A percentile compares a stretch with the other conserved stretches of the same genome.
phyloP scores from a whole-genome alignment of 2,113 vertebrate species.

The Hippocampus barbouri region DNA sequence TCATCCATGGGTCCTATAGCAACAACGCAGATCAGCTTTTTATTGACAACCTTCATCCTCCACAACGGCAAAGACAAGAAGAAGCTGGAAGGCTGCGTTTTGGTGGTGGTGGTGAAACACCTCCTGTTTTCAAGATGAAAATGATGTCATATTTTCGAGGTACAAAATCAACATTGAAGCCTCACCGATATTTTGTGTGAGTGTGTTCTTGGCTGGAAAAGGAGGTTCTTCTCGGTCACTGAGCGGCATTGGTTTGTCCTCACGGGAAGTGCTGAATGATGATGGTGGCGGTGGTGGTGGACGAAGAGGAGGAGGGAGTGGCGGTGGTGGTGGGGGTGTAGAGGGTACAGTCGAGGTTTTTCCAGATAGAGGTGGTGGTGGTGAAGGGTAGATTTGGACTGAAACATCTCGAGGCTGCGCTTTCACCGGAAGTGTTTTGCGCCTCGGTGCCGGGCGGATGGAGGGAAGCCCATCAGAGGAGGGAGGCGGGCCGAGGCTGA shows the following conservation, averaged over 20 bases:
- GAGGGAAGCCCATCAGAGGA: slow-evolving; percentile 11
- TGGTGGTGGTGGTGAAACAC: slow-evolving; percentile 24
- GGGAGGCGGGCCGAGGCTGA: slow-evolving; percentile 36
- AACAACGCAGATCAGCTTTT: slow-evolving; percentile 1
- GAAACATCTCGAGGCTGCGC: slow-evolving; percentile 59
- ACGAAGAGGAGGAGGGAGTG: slow-evolving; percentile 14
- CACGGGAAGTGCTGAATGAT: background rate
- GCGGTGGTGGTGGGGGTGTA: background rate
- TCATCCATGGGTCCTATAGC: slow-evolving; percentile 87
- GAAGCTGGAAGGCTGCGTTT: background rate
- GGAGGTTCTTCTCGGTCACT: slow-evolving; percentile 44
- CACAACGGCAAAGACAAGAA: slow-evolving; percentile 9
- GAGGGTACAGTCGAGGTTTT: background rate
- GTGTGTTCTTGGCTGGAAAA: slow-evolving; percentile 57
- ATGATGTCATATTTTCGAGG: too few species aligned
- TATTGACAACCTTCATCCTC: slow-evolving; percentile 12
- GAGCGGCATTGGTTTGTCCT: slow-evolving; percentile 64
- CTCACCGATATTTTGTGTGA: slow-evolving; percentile 81
- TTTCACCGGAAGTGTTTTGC: slow-evolving; percentile 43
- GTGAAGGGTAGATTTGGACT: slow-evolving; percentile 59
- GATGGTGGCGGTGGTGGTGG: slow-evolving; percentile 2
- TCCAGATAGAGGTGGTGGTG: slow-evolving; percentile 34
- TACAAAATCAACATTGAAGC: background rate
- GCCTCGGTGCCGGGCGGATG: slow-evolving; percentile 23
- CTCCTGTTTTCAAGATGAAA: background rate